Conservation (phyloP, 2,113 vertebrate genomes). For the Tachysurus vachellii region DNA sequence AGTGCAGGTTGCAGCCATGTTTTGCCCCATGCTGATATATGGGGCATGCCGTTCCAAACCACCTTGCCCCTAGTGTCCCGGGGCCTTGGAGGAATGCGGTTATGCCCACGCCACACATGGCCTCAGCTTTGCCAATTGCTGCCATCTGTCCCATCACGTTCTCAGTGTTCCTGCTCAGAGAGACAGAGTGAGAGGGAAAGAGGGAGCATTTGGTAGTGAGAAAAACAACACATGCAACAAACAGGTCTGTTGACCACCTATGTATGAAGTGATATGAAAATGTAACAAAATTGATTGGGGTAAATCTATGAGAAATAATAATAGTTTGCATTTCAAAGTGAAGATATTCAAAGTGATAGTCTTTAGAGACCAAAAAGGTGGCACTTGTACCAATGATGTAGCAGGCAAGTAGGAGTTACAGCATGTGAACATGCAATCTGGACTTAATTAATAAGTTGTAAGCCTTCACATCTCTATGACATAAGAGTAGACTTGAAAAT, state of each 20-base stretch:
- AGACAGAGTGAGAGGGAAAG: slow-evolving; percentile 29
- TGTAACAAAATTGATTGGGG: slow-evolving; percentile 1
- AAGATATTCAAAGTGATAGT: not conserved
- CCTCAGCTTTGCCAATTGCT: slow-evolving; percentile 53
- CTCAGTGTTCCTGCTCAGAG: slow-evolving; percentile 51
- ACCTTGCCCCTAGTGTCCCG: slow-evolving; percentile 39
- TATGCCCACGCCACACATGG: slow-evolving; percentile 40
- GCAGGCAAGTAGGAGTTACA: not conserved
- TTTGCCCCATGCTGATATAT: slow-evolving; percentile 39
- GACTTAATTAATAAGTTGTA: not conserved
- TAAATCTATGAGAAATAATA: slow-evolving; percentile 4
- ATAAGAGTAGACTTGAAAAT: not conserved
- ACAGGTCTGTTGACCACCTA: slow-evolving; percentile 32
- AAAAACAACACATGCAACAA: slow-evolving; percentile 51
- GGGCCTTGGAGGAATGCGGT: slow-evolving; percentile 40
- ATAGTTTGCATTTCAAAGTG: no score
- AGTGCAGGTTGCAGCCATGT: slow-evolving; percentile 28
- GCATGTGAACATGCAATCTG: not conserved
- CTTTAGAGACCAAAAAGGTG: not conserved
- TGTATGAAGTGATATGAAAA: slow-evolving; percentile 24
- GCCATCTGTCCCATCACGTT: slow-evolving; percentile 60
- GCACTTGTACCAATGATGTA: not conserved
- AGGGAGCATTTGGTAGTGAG: slow-evolving; percentile 48
- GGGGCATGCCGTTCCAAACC: slow-evolving; percentile 28
- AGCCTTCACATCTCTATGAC: not conserved